phyloP scores from a whole-genome alignment of 2,797 vertebrate species.

The Cossypha heuglini region DNA sequence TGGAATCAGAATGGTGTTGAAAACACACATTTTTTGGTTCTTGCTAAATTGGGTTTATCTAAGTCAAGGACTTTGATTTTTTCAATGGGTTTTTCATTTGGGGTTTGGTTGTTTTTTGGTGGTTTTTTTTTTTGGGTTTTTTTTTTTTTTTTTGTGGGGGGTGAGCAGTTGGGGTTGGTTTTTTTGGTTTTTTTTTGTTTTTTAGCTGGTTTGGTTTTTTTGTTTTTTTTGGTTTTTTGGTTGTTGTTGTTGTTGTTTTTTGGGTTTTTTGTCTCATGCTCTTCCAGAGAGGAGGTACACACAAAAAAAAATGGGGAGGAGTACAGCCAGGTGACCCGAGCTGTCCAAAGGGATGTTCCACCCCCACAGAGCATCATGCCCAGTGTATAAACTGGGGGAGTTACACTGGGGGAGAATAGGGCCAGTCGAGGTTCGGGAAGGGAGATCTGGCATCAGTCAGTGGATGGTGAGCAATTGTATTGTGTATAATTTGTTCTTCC shows the following conservation, averaged over 20 bases:
- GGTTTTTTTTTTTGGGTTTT: too few relatives aligned
- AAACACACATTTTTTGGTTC: neutral
- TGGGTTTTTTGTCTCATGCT: neutral
- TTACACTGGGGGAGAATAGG: neutral
- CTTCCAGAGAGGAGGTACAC: neutral
- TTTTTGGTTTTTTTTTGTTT: neutral
- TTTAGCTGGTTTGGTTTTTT: too few relatives aligned
- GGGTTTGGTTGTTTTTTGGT: neutral
- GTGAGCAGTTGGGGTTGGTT: too few relatives aligned
- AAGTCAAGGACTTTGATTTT: neutral
- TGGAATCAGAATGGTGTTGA: neutral
- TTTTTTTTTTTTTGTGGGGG: too few relatives aligned
- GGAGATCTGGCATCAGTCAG: neutral
- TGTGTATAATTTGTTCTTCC: neutral
- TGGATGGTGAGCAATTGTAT: fast-evolving
- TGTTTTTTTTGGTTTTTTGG: neutral
- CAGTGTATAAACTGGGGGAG: neutral
- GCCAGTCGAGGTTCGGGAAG: fast-evolving
- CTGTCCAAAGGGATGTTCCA: neutral
- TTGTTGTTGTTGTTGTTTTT: too few relatives aligned
- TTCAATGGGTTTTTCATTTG: neutral
- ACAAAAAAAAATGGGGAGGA: neutral
- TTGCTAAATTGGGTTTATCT: neutral
- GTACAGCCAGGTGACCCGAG: neutral
- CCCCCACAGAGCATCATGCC: neutral